Base-by-base conservation (phyloP, 2,888 invertebrate species). In the Pyrrhopygopsis socrates region DNA sequence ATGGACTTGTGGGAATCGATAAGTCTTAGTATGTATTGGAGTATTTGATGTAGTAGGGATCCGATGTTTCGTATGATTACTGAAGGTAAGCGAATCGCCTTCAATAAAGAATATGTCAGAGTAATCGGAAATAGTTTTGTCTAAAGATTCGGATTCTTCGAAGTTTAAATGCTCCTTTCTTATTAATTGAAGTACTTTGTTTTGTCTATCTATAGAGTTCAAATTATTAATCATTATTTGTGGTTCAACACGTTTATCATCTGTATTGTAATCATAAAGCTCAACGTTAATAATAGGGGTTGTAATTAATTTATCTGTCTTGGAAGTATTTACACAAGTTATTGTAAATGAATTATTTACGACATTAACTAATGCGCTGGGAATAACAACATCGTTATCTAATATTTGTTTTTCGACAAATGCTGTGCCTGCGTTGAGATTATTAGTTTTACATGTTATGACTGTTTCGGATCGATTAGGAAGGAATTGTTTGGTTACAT, bases 1-100 rank as follows among this genome's bases (percentile, higher is more conserved):
- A 22, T 94, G 94, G 13, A 92, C 77, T 75, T 93, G 77, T 22
- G 95, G 95, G 60, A 93, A 94, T 74, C 95, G 73, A 77, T 95
- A 95, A 2, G 93, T 89, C 86, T 94, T 95, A 8, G 91, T 87
- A 70, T 94, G 83, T 27, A 95, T 91, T 15, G 95, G 95, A 20
- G 63, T 77, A 9, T 93, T 88, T n/a, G 87, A 81, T n/a, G 88
- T 93, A 45, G 45, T 45, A 45, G 45, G 45, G 15, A 45, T 45
- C 18, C 0, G 94, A 81, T 94, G 95, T 80, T 90, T 92, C 1
- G 90, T 87, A 15, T 91, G 86, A 84, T 91, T 93, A 5, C 92
- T 95, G 63, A 88, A 89, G 60, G 93, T 90, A 45, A 95, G 82
- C 3, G 76, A 30, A 11, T 92, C 88, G 9, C 86, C 90, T 84